Conservation (phyloP, 2,888 invertebrate genomes). For the Pyrocoelia pectoralis region DNA sequence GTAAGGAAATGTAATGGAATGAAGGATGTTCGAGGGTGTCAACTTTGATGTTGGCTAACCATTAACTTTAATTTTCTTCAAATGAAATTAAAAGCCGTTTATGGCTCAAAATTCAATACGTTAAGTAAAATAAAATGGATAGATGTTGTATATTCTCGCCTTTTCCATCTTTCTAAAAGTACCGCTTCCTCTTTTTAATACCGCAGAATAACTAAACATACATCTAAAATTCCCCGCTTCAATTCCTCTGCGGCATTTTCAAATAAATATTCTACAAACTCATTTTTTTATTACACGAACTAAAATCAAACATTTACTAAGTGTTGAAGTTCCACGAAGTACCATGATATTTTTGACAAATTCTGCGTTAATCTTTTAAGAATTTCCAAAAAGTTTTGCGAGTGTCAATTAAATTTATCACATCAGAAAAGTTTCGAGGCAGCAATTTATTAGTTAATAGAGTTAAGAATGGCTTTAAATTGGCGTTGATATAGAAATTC, state of each 20-base stretch:
- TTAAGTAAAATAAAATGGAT: no score
- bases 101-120: no score
- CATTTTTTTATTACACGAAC: not conserved
- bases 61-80: constrained; percentile 3
- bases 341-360: not conserved
- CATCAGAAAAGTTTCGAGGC: no score
- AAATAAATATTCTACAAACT: not conserved
- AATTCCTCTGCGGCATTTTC: not conserved
- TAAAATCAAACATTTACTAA: not conserved
- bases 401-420: no score
- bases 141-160: no score
- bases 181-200: no score
- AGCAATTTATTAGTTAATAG: no score
- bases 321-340: not conserved
- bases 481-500: no score
- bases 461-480: no score
- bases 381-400: no score
- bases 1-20: constrained; percentile 9
- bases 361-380: not conserved
- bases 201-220: no score
- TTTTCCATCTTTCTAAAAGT: no score
- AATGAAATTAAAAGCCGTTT: not conserved
- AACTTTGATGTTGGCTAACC: constrained; percentile 4
- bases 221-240: not conserved
- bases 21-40: constrained; percentile 5